phyloP scores from a whole-genome alignment of 2,888 invertebrate species.

The Mechanitis messenoides region DNA sequence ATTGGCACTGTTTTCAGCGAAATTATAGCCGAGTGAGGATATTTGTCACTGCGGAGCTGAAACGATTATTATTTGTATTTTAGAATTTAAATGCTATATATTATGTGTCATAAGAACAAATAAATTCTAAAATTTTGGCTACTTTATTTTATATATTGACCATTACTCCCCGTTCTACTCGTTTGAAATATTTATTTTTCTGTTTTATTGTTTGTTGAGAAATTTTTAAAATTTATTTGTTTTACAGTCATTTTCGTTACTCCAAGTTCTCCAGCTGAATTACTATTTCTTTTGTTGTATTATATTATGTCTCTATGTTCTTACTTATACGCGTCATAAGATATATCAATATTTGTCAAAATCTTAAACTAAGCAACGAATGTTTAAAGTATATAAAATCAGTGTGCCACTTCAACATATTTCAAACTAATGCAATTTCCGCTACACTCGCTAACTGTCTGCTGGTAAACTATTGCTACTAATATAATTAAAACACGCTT shows the following conservation, averaged over 20 bases:
- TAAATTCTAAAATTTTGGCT: not conserved
- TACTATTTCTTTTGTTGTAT: no score
- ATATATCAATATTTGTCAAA: no score
- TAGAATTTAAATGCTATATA: conserved; percentile 14
- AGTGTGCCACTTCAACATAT: no score
- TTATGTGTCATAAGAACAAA: not conserved
- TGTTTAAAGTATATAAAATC: no score
- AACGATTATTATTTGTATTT: conserved; percentile 27
- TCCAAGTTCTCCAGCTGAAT: no score
- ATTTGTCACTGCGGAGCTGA: conserved; percentile 29
- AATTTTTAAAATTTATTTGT: not conserved
- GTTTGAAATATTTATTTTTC: not conserved
- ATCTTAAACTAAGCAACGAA: no score
- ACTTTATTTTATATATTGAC: not conserved
- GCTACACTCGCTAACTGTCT: no score
- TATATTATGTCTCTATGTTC: no score
- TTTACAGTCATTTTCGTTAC: not conserved
- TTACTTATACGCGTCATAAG: no score
- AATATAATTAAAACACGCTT: no score
- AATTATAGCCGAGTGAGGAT: conserved; percentile 42
- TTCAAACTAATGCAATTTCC: no score
- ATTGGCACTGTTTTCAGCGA: conserved; percentile 53
- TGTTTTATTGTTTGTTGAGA: not conserved
- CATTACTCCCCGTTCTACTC: not conserved
- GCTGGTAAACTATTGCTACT: no score